Evolutionary conservation across 2,113 vertebrate species (phyloP).

Genomic region (Ailuropoda melanoleuca): DNA sequence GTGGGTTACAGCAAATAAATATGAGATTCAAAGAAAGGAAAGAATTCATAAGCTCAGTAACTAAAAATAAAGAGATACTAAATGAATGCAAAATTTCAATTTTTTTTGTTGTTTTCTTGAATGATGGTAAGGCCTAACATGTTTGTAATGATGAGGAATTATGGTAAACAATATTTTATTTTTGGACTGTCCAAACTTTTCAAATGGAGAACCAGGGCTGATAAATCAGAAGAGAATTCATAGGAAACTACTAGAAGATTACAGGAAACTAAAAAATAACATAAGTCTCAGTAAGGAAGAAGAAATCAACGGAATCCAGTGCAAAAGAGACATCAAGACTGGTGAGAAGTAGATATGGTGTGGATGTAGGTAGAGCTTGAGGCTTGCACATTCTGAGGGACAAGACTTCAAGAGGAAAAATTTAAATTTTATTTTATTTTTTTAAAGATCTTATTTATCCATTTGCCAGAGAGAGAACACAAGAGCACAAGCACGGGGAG

Average conservation of each 20-base stretch:
- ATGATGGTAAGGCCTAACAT: background rate
- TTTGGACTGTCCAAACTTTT: background rate
- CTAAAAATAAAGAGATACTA: background rate
- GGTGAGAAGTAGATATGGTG: background rate
- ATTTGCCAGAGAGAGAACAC: no score
- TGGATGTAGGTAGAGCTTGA: background rate
- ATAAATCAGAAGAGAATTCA: background rate
- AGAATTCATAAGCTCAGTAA: background rate
- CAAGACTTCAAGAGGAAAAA: background rate
- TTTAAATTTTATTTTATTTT: background rate
- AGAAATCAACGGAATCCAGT: background rate
- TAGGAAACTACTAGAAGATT: background rate
- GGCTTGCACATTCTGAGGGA: background rate
- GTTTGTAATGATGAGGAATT: background rate
- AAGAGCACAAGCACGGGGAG: no score
- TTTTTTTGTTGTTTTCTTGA: background rate
- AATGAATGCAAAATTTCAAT: background rate
- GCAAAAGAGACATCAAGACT: background rate
- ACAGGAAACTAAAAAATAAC: background rate
- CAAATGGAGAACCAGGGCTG: background rate
- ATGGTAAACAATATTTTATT: background rate
- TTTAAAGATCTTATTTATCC: no score
- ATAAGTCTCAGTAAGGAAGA: background rate
- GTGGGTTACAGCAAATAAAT: background rate
- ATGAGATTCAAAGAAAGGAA: background rate